Percentiles rank a stretch among this genome's conserved stretches.
These are phyloP conservation scores for Triplophysa bombifrons DNA, from an alignment of 2,797 vertebrate species.

Conservation along the genomic window DNA sequence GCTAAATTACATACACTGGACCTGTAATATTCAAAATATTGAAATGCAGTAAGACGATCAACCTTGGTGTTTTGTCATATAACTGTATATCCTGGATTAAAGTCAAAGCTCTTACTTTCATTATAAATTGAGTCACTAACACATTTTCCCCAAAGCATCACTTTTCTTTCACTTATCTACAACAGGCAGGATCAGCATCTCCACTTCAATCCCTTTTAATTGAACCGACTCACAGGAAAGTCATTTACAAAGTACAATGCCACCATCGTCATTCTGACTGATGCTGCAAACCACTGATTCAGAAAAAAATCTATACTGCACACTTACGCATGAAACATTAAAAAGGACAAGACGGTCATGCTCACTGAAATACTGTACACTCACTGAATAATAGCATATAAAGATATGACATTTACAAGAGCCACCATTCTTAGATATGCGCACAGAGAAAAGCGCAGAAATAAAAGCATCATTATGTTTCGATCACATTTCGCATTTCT, in stretches of 20 bases:
- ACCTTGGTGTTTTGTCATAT: neutral
- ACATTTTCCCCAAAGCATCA: neutral
- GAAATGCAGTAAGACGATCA: too few species aligned
- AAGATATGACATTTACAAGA: slow-evolving; percentile 16
- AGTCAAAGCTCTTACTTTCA: too few species aligned
- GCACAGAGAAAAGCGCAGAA: slow-evolving; percentile 25
- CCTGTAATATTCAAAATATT: too few species aligned
- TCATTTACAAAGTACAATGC: neutral
- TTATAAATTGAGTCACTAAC: neutral
- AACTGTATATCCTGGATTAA: neutral
- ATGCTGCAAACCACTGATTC: neutral
- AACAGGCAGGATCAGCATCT: neutral
- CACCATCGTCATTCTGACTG: neutral
- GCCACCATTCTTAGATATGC: neutral
- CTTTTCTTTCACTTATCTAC: neutral
- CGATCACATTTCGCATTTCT: slow-evolving; percentile 27
- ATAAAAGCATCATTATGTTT: slow-evolving; percentile 39
- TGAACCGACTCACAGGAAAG: neutral
- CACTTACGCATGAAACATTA: neutral
- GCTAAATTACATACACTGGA: too few species aligned
- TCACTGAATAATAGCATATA: slow-evolving; percentile 4
- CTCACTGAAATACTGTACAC: neutral
- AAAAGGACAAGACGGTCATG: neutral
- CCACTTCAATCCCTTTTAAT: neutral
- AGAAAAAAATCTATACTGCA: neutral